Conservation (phyloP, 2,797 vertebrate genomes). For the Echeneis naucrates region DNA sequence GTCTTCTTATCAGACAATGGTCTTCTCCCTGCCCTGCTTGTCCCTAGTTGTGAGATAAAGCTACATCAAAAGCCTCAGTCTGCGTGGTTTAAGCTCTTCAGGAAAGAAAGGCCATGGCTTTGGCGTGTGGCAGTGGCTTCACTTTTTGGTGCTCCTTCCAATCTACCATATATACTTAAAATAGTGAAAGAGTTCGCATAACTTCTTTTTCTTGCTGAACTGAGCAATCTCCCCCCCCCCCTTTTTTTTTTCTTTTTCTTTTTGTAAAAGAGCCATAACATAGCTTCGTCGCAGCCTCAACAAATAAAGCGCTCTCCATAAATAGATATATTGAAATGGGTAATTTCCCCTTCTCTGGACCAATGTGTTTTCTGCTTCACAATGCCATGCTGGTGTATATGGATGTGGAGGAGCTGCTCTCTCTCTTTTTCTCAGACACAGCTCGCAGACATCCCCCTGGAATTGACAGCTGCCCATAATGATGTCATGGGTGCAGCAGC, state of each 20-base stretch:
- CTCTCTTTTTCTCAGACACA: constrained; percentile 52
- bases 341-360: constrained; percentile 42
- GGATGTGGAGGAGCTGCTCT: constrained; percentile 52
- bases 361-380: constrained; percentile 54
- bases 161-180: constrained; percentile 26
- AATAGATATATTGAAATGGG: constrained; percentile 50
- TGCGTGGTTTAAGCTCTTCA: constrained; percentile 39
- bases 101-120: constrained; percentile 50
- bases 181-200: constrained; percentile 17
- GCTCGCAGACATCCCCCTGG: constrained; percentile 69
- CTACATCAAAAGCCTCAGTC: constrained; percentile 67
- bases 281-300: constrained; percentile 26
- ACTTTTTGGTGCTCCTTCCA: constrained; percentile 20
- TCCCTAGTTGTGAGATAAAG: constrained; percentile 67
- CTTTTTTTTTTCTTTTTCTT: constrained; percentile 27
- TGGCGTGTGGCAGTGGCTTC: constrained; percentile 34
- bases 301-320: constrained; percentile 49
- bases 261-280: constrained; percentile 22
- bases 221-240: constrained; percentile 9
- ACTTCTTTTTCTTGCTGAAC: constrained; percentile 26
- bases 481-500: constrained; percentile 82
- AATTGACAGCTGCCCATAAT: constrained; percentile 75
- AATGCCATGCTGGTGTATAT: constrained; percentile 53
- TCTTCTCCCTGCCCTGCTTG: constrained; percentile 38
- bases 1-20: constrained; percentile 71